These are phyloP conservation scores for Nemotelus nigrinus DNA, from an alignment of 2,888 invertebrate species.

Conservation along the genomic window DNA sequence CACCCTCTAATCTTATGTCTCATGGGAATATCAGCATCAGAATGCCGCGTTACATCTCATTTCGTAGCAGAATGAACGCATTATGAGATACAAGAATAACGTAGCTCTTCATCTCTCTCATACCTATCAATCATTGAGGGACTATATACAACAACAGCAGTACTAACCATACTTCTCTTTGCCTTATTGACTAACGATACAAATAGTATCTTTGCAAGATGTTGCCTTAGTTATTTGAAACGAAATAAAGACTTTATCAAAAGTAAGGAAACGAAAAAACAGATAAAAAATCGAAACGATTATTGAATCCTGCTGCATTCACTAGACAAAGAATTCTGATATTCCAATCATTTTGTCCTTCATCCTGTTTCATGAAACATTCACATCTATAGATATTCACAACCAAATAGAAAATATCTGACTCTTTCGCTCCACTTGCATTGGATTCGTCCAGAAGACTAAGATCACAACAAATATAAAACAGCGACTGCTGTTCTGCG, in stretches of 20 bases:
- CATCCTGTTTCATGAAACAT: not conserved
- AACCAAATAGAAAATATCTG: too few species aligned
- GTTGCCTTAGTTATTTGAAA: conserved; percentile 1
- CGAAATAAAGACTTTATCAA: conserved; percentile 32
- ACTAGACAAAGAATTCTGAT: not conserved
- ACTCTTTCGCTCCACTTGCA: too few species aligned
- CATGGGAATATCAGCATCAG: conserved; percentile 45
- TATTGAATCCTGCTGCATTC: conserved; percentile 6
- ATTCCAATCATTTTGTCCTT: not conserved
- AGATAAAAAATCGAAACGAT: conserved; percentile 1
- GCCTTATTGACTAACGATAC: not conserved
- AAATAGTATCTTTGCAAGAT: not conserved
- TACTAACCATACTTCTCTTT: not conserved
- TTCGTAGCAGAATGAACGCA: not conserved
- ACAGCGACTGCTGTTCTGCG: not conserved
- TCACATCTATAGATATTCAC: too few species aligned
- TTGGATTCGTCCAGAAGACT: too few species aligned
- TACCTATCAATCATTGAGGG: not conserved
- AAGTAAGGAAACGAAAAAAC: conserved; percentile 1
- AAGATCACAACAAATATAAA: too few species aligned
- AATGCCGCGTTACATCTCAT: not conserved
- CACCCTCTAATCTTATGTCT: conserved; percentile 53
- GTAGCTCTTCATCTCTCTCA: not conserved
- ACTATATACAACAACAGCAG: not conserved
- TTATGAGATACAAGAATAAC: not conserved